Conservation (phyloP, 2,113 vertebrate genomes). For the Crypturellus undulatus region DNA sequence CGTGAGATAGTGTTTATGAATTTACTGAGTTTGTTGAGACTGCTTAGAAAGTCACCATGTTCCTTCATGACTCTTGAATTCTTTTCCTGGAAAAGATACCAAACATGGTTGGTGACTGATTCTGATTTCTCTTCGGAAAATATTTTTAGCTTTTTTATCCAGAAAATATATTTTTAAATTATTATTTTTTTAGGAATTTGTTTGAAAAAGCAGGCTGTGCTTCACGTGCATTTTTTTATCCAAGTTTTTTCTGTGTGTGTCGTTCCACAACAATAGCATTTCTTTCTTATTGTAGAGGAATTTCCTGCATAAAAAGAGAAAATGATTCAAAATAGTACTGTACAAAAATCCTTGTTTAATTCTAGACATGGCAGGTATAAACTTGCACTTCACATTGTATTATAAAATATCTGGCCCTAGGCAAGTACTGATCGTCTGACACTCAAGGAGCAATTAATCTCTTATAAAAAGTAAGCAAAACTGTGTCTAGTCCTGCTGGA, state of each 20-base stretch:
- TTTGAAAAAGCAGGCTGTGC: background rate
- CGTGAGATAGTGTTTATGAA: background rate
- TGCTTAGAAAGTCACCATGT: background rate
- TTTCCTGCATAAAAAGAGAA: background rate
- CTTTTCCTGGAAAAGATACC: background rate
- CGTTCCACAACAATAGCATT: background rate
- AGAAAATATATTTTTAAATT: too few relatives aligned
- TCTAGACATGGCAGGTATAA: background rate
- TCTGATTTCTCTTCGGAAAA: background rate
- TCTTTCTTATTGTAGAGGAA: background rate
- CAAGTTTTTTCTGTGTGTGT: background rate
- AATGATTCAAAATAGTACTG: background rate
- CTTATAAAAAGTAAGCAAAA: background rate
- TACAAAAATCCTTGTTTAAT: background rate
- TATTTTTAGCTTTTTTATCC: background rate
- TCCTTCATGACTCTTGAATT: background rate
- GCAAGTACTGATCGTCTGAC: accelerated
- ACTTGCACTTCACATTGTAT: background rate
- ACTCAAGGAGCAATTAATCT: background rate
- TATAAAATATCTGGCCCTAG: background rate
- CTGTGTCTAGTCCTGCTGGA: background rate
- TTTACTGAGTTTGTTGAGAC: background rate
- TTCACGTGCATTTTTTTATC: background rate
- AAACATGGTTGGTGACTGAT: background rate
- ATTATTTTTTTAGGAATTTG: background rate